A percentile compares a stretch with the other conserved stretches of the same genome.
phyloP scores from a whole-genome alignment of 2,113 vertebrate genomes.

The Poeciliopsis prolifica region DNA sequence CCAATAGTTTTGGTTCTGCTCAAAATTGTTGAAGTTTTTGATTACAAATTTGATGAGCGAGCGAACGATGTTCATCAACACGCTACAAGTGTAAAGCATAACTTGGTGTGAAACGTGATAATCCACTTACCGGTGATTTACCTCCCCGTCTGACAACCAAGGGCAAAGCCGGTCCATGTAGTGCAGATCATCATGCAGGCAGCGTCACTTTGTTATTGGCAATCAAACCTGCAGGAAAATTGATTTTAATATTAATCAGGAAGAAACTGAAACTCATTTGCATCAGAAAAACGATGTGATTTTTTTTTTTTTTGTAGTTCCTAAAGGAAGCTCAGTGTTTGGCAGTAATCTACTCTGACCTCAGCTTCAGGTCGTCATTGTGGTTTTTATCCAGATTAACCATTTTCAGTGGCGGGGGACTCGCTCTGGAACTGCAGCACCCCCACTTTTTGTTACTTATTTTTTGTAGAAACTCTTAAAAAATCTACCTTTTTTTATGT shows the following conservation, averaged over 20 bases:
- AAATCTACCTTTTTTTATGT: background rate
- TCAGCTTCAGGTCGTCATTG: background rate
- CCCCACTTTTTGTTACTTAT: background rate
- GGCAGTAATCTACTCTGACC: background rate
- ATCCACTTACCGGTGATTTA: conserved; percentile 69
- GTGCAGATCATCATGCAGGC: conserved; percentile 56
- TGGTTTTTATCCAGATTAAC: background rate
- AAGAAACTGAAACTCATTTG: background rate
- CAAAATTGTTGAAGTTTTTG: background rate
- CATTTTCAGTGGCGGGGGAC: background rate
- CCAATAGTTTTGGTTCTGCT: background rate
- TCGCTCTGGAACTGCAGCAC: background rate
- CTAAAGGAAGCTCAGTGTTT: background rate
- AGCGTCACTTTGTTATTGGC: conserved; percentile 54
- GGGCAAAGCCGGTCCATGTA: conserved; percentile 61
- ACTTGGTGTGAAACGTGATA: conserved; percentile 58
- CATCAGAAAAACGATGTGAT: background rate
- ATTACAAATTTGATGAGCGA: background rate
- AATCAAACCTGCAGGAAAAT: conserved; percentile 5
- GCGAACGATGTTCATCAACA: background rate
- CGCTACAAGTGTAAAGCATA: conserved; percentile 37
- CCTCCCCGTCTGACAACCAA: conserved; percentile 56
- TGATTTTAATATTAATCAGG: background rate
- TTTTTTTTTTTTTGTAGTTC: background rate
- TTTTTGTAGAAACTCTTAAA: background rate